Evolutionary conservation across 2,113 vertebrate species (phyloP).

Genomic region (Tylochromis polylepis): DNA sequence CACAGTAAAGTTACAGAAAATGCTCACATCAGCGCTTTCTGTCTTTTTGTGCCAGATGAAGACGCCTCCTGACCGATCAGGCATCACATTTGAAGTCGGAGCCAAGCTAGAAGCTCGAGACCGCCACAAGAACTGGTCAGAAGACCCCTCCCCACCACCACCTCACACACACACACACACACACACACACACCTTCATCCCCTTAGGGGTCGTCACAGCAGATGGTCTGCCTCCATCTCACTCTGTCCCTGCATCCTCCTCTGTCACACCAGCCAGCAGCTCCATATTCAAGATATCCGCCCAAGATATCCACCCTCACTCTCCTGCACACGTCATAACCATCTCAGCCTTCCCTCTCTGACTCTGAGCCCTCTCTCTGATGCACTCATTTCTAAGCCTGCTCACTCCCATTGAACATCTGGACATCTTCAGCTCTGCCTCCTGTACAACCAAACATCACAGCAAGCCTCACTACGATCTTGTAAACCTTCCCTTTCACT

Average conservation of each 20-base stretch:
- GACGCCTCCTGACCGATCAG: constrained; percentile 91
- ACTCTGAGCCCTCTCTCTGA: not conserved
- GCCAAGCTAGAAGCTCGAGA: constrained; percentile 95
- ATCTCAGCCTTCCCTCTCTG: not conserved
- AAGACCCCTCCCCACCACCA: not conserved
- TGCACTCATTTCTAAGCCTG: not conserved
- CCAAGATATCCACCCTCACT: not conserved
- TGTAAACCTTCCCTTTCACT: not conserved
- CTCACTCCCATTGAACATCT: not conserved
- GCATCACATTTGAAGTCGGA: constrained; percentile 95
- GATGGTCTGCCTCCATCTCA: not conserved
- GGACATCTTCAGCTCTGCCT: not conserved
- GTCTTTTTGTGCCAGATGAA: constrained; percentile 79
- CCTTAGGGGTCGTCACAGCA: fast-evolving
- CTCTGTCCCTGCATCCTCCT: not conserved
- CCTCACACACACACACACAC: not conserved
- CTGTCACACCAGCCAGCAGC: not conserved
- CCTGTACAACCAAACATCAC: not conserved
- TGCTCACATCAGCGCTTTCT: not conserved
- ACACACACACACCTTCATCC: not conserved
- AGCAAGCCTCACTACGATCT: not conserved
- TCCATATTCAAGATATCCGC: not conserved
- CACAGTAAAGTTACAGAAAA: not conserved
- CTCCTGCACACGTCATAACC: not conserved
- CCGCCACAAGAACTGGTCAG: constrained; percentile 93